Percentiles rank a stretch among this genome's conserved stretches.
Conservation (phyloP, 2,888 invertebrate genomes). For the Archaeoteleia sp. region DNA sequence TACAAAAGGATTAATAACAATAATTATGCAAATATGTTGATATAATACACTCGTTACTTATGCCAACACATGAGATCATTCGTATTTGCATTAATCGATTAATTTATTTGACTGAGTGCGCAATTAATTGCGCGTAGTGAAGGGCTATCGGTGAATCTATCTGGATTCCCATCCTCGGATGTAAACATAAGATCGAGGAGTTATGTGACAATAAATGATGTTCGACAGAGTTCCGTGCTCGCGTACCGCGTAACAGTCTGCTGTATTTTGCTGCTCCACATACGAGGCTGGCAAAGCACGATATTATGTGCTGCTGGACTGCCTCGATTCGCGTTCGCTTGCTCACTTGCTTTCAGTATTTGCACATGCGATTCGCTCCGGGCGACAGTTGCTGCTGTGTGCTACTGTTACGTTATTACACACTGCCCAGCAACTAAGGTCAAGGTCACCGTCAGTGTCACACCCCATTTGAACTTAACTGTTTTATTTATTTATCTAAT, state of each 20-base stretch:
- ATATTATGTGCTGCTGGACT: slow-evolving; percentile 47
- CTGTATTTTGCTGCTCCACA: slow-evolving; percentile 58
- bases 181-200: slow-evolving; percentile 16
- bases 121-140: slow-evolving; percentile 16
- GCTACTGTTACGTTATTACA: slow-evolving; percentile 27
- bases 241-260: slow-evolving; percentile 25
- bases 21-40: no score
- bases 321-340: slow-evolving; percentile 56
- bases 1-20: no score
- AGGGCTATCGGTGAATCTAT: slow-evolving; percentile 33
- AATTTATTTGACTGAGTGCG: slow-evolving; percentile 13
- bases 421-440: slow-evolving; percentile 58
- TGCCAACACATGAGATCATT: no score
- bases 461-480: slow-evolving; percentile 10
- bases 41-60: no score
- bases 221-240: slow-evolving; percentile 33
- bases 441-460: slow-evolving; percentile 58
- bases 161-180: slow-evolving; percentile 33
- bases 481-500: slow-evolving; percentile 4
- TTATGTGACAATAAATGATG: slow-evolving; percentile 39
- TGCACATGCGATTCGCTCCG: slow-evolving; percentile 58
- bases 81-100: no score
- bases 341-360: slow-evolving; percentile 46
- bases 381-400: slow-evolving; percentile 56
- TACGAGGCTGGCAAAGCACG: slow-evolving; percentile 43